phyloP scores from a whole-genome alignment of 2,797 vertebrate species.

The Dipus sagitta region DNA sequence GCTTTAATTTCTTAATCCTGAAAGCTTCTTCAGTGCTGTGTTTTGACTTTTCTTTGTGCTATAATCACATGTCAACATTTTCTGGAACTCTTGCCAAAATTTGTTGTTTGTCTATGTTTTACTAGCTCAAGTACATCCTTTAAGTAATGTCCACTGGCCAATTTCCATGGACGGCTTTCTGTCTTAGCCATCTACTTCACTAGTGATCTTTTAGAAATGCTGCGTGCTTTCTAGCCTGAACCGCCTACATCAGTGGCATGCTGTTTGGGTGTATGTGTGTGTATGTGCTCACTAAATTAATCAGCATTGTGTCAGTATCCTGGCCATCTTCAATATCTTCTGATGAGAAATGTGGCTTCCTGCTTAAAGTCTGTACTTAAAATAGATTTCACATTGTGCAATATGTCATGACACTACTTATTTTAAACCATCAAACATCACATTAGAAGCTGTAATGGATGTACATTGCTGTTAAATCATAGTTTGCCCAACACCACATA shows the following conservation, averaged over 20 bases:
- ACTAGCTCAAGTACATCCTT: background rate
- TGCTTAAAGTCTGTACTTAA: constrained; percentile 43
- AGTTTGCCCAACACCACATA: constrained; percentile 17
- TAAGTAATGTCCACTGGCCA: background rate
- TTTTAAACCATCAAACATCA: background rate
- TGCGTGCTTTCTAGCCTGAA: background rate
- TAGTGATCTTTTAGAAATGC: background rate
- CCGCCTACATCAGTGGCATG: background rate
- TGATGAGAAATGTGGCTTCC: constrained; percentile 25
- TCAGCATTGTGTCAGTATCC: background rate
- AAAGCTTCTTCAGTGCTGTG: background rate
- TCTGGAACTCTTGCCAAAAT: background rate
- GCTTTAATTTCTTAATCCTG: background rate
- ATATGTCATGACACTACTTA: background rate
- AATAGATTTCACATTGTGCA: constrained; percentile 37
- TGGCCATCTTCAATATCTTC: background rate
- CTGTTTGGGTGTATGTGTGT: background rate
- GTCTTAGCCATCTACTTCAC: background rate
- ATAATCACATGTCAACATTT: background rate
- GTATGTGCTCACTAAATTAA: background rate
- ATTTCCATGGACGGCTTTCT: background rate
- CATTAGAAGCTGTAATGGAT: background rate
- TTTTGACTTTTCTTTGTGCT: background rate
- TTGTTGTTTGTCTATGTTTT: constrained; percentile 3
- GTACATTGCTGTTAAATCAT: background rate